phyloP scores from a whole-genome alignment of 2,888 invertebrate genomes.

The Megastigmus dorsalis region DNA sequence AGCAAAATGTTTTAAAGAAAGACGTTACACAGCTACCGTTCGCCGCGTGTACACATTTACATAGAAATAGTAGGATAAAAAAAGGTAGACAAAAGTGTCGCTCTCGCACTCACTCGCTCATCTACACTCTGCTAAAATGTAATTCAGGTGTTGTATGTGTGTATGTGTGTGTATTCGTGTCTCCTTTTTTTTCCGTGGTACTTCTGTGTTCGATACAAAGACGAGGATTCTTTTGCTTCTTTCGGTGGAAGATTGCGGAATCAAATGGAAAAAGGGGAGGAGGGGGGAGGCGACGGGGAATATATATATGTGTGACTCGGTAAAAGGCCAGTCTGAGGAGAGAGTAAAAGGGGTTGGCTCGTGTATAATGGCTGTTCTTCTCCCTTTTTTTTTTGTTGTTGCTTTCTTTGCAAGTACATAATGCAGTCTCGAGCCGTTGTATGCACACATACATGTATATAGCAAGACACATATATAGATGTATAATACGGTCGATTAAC shows the following conservation, averaged over 20 bases:
- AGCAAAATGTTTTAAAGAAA: slow-evolving; percentile 18
- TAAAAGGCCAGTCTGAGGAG: slow-evolving; percentile 49
- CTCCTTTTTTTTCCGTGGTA: too few relatives aligned
- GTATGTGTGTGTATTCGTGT: slow-evolving; percentile 2
- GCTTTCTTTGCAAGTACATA: slow-evolving; percentile 10
- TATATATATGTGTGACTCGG: slow-evolving; percentile 15
- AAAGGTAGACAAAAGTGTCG: slow-evolving; percentile 39
- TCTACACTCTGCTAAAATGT: slow-evolving; percentile 15
- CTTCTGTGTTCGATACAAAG: slow-evolving; percentile 29
- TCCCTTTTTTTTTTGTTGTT: too few relatives aligned
- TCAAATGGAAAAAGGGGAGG: slow-evolving; percentile 19
- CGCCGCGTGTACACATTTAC: slow-evolving; percentile 1
- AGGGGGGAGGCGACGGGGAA: too few relatives aligned
- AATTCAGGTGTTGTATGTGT: slow-evolving; percentile 1
- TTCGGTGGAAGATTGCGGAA: slow-evolving; percentile 26
- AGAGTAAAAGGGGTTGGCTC: slow-evolving; percentile 36
- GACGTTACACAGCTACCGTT: slow-evolving; percentile 28
- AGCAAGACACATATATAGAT: too few relatives aligned
- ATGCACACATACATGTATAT: too few relatives aligned
- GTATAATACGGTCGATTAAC: slow-evolving; percentile 19
- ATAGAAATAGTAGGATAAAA: slow-evolving; percentile 39
- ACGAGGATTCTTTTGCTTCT: slow-evolving; percentile 14
- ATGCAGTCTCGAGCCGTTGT: neutral
- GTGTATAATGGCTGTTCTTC: neutral
- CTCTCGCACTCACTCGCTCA: slow-evolving; percentile 20